Evolutionary conservation across 2,888 invertebrate genomes (phyloP).

Genomic region (Melinopterus prodromus): DNA sequence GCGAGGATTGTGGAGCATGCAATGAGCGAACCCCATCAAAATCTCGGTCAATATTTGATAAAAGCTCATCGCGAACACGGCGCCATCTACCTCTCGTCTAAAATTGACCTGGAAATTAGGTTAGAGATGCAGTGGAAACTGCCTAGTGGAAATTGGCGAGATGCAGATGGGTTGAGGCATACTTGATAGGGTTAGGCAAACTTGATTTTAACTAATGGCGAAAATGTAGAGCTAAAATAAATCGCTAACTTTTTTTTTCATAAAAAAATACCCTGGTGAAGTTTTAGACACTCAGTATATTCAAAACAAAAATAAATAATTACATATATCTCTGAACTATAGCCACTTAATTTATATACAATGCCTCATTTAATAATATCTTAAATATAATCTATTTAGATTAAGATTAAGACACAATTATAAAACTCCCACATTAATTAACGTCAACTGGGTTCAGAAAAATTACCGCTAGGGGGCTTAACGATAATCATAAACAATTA

Average conservation of each 20-base stretch:
- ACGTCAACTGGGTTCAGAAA: too few relatives aligned
- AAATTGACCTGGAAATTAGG: slow-evolving; percentile 4
- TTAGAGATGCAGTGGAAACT: not conserved
- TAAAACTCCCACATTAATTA: too few relatives aligned
- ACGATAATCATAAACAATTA: too few relatives aligned
- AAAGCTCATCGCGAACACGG: not conserved
- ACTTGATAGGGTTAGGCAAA: not conserved
- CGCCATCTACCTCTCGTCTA: not conserved
- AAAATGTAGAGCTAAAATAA: not conserved
- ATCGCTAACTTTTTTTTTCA: not conserved
- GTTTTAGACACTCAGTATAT: too few relatives aligned
- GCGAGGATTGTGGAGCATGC: not conserved
- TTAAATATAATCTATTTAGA: too few relatives aligned
- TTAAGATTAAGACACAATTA: too few relatives aligned
- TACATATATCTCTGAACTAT: too few relatives aligned
- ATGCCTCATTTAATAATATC: too few relatives aligned
- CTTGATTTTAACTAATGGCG: not conserved
- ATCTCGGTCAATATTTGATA: slow-evolving; percentile 4
- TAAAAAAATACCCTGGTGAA: not conserved
- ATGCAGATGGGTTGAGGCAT: not conserved
- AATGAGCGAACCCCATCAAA: not conserved
- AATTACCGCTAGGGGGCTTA: too few relatives aligned
- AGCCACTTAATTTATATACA: too few relatives aligned
- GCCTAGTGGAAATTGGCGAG: not conserved
- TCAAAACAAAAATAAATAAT: too few relatives aligned